These are phyloP conservation scores for Cichlasoma orientale DNA, from an alignment of 2,797 vertebrate genomes.

Conservation along the genomic window DNA sequence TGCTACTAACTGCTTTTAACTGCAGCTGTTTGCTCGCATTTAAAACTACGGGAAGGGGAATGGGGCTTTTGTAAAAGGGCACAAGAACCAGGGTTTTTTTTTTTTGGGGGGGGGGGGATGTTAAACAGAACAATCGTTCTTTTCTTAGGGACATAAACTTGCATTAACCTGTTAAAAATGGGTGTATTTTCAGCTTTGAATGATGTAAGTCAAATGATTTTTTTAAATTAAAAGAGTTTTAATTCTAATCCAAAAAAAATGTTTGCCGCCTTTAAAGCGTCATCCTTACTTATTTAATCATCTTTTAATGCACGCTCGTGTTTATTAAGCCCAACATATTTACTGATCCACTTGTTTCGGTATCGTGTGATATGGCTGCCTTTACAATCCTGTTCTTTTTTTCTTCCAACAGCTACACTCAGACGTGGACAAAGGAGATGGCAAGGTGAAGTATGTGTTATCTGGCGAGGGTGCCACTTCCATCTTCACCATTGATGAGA, in stretches of 20 bases:
- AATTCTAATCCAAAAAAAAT: constrained; percentile 4
- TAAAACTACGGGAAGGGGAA: neutral
- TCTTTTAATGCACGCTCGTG: constrained; percentile 9
- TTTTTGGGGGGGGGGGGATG: neutral
- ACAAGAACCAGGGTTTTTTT: neutral
- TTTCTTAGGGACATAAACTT: neutral
- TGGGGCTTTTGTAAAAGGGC: neutral
- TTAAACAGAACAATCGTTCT: neutral
- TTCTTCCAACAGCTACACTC: constrained; percentile 90
- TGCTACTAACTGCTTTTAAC: neutral
- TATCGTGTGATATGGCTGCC: neutral
- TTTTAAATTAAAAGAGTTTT: neutral
- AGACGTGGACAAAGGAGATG: constrained; percentile 95
- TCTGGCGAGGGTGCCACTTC: constrained; percentile 93
- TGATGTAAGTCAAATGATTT: neutral
- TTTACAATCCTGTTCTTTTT: neutral
- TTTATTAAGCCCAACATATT: constrained; percentile 14
- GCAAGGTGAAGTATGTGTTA: constrained; percentile 95
- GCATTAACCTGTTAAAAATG: neutral
- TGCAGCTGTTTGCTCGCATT: neutral
- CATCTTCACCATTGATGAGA: constrained; percentile 98
- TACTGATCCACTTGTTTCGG: neutral
- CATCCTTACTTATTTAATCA: neutral
- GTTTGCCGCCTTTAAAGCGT: constrained; percentile 18
- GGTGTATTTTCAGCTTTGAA: neutral